phyloP scores from a whole-genome alignment of 2,113 vertebrate genomes.

The Psephotus haematonotus region DNA sequence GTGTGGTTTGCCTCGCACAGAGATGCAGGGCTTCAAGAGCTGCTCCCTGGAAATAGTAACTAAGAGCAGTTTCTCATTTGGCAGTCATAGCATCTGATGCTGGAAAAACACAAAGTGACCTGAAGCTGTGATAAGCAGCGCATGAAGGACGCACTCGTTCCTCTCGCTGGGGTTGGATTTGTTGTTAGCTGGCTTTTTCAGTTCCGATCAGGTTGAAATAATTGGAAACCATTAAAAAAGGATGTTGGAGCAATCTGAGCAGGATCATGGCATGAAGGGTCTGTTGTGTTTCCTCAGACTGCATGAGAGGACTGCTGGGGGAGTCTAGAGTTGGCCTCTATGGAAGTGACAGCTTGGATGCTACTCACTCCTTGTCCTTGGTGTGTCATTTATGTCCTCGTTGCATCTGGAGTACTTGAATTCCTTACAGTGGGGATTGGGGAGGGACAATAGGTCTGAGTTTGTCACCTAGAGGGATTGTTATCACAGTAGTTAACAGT shows the following conservation, averaged over 20 bases:
- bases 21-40: background rate
- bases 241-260: background rate
- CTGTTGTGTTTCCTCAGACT: background rate
- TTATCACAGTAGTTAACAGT: background rate
- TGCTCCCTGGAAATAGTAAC: background rate
- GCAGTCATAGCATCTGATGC: background rate
- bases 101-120: background rate
- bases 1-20: accelerated
- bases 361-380: background rate
- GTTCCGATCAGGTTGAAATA: background rate
- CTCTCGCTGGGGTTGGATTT: background rate
- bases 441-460: background rate
- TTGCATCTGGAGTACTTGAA: background rate
- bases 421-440: background rate
- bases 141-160: background rate
- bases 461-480: background rate
- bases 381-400: accelerated
- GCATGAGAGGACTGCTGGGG: background rate
- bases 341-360: background rate
- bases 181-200: background rate
- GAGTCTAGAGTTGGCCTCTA: accelerated
- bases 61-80: background rate
- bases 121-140: background rate
- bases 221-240: background rate
- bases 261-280: background rate